These are phyloP conservation scores for Chelonia mydas DNA, from an alignment of 2,797 vertebrate genomes.

Conservation along the genomic window DNA sequence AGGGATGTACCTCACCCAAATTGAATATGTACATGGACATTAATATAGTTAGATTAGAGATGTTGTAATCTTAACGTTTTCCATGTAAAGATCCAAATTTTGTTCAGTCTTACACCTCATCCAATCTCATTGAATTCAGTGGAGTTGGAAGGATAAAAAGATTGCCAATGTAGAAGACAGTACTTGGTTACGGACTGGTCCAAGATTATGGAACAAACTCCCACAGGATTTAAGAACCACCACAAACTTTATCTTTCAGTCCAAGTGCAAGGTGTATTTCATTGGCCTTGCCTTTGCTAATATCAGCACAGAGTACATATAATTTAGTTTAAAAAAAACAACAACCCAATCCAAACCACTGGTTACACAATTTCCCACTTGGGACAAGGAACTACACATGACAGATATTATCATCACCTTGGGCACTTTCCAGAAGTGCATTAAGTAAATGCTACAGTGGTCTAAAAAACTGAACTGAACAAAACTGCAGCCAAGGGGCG, in stretches of 20 bases:
- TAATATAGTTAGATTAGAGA: neutral
- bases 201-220: too few relatives aligned
- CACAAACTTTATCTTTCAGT: neutral
- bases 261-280: neutral
- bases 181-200: too few relatives aligned
- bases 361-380: neutral
- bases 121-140: neutral
- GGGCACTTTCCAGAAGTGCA: too few relatives aligned
- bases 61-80: neutral
- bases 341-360: neutral
- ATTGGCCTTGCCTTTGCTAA: neutral
- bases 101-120: neutral
- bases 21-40: neutral
- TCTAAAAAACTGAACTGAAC: neutral
- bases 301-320: neutral
- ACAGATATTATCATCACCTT: neutral
- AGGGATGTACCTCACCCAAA: neutral
- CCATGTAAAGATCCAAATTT: neutral
- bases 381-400: neutral
- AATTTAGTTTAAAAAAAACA: neutral
- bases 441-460: neutral
- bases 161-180: too few relatives aligned
- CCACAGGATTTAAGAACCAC: too few relatives aligned
- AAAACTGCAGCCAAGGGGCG: neutral
- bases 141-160: neutral